Evolutionary conservation across 2,113 vertebrate species (phyloP).

Genomic region (Anarrhichthys ocellatus): DNA sequence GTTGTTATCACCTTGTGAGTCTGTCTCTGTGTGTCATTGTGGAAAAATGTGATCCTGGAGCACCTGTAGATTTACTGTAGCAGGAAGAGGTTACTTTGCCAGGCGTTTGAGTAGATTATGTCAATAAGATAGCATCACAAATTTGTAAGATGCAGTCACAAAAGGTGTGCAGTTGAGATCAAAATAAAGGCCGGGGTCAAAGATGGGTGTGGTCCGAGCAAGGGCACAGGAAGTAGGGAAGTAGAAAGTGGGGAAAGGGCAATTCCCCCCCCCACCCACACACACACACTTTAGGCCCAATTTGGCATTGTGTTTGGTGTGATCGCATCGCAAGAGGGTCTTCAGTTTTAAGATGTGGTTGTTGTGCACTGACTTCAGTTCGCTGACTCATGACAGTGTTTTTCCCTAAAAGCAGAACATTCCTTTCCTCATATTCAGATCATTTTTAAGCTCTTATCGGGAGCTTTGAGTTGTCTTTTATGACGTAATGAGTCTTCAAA

Average conservation of each 20-base stretch:
- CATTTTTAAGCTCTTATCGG: conserved; percentile 37
- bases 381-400: not conserved
- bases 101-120: too few relatives aligned
- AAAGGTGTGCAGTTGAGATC: not conserved
- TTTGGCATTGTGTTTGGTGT: too few relatives aligned
- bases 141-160: not conserved
- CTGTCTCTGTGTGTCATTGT: too few relatives aligned
- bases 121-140: not conserved
- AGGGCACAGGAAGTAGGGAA: not conserved
- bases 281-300: not conserved
- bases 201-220: not conserved
- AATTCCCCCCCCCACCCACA: not conserved
- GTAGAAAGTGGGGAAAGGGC: not conserved
- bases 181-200: not conserved
- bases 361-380: conserved; percentile 1
- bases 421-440: conserved; percentile 20
- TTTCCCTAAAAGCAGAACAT: conserved; percentile 1
- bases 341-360: not conserved
- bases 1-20: too few relatives aligned
- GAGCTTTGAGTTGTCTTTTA: conserved; percentile 34
- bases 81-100: too few relatives aligned
- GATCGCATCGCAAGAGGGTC: not conserved
- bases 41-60: too few relatives aligned
- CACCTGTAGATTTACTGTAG: too few relatives aligned
- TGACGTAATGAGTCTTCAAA: conserved; percentile 42